These are phyloP conservation scores for Resseliella maxima DNA, from an alignment of 2,888 invertebrate species.

Conservation along the genomic window DNA sequence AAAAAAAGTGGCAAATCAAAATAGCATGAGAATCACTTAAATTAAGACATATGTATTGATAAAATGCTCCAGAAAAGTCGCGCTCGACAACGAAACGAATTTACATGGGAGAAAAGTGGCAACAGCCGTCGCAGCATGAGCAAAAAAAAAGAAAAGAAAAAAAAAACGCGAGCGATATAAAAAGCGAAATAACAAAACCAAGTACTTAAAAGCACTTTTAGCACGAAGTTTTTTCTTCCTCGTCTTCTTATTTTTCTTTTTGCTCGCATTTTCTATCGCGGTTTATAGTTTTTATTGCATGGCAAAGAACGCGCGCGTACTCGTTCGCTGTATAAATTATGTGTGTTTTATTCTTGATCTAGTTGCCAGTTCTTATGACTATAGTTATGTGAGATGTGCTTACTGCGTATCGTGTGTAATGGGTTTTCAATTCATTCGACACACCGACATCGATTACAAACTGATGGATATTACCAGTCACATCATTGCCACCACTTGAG, in stretches of 20 bases:
- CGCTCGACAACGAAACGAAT: neutral
- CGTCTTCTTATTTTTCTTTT: neutral
- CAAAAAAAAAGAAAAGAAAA: neutral
- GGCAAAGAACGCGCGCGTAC: too few species aligned
- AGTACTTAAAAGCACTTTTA: conserved; percentile 33
- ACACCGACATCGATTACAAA: neutral
- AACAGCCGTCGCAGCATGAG: neutral
- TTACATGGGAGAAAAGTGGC: neutral
- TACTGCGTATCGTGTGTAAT: neutral
- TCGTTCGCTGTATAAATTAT: conserved; percentile 5
- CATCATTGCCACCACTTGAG: neutral
- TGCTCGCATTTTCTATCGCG: neutral
- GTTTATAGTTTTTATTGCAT: too few species aligned
- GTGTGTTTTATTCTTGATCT: neutral
- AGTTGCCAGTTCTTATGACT: neutral
- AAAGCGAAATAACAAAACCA: neutral
- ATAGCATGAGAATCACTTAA: neutral
- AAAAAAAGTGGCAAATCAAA: neutral
- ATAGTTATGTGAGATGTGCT: neutral
- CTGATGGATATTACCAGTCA: conserved; percentile 11
- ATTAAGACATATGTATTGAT: neutral
- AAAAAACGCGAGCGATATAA: neutral
- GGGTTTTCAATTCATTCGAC: conserved; percentile 13
- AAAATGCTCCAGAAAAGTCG: neutral
- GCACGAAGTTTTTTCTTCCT: neutral